Conservation (phyloP, 1,140 invertebrate species). For the Melanaphis sacchari region DNA sequence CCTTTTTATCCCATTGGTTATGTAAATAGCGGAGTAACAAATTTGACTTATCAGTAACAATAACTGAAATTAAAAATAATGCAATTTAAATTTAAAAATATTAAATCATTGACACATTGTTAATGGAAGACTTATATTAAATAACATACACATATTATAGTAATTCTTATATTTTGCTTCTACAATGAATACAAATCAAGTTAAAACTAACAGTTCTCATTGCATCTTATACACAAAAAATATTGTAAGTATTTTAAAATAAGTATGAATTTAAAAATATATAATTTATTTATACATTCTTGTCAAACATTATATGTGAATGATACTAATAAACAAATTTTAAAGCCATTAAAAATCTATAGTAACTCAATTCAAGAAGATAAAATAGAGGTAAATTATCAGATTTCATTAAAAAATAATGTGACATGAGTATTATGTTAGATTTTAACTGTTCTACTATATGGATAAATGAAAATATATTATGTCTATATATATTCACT, state of each 20-base stretch:
- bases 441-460: no score
- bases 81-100: neutral
- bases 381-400: no score
- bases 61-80: slow-evolving; percentile 70
- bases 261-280: neutral
- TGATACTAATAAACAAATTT: no score
- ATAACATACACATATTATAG: neutral
- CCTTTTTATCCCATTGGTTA: slow-evolving; percentile 81
- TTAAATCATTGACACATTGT: neutral
- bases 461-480: no score
- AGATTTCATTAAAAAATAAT: no score
- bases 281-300: neutral
- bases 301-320: no score
- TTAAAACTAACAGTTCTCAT: neutral
- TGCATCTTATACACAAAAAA: neutral
- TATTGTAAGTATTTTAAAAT: neutral
- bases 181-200: neutral
- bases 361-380: no score
- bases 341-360: no score
- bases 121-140: neutral
- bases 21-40: slow-evolving; percentile 91
- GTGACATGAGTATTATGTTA: no score
- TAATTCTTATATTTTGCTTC: neutral
- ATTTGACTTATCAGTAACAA: slow-evolving; percentile 93
- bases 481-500: no score